Evolutionary conservation across 2,888 invertebrate genomes (phyloP), one percentile per base, ranked within the genome.

Genomic region (Drosophila maculinotata): DNA sequence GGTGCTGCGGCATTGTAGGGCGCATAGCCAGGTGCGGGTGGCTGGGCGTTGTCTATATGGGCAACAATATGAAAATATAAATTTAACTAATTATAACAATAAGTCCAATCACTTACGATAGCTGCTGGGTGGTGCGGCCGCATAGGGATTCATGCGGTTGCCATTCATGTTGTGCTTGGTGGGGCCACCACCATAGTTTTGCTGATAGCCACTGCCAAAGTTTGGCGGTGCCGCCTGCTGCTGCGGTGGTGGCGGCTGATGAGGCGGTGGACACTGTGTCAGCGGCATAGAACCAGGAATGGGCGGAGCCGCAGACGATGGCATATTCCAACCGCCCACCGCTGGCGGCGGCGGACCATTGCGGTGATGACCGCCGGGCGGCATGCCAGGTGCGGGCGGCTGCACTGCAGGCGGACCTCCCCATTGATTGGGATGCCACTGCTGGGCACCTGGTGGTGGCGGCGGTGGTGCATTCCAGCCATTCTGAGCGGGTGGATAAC

Each of bases 151-250:
- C 95, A 92, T 96, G 94, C 78, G 96, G 95, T 88, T 95, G 28
- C 79, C 63, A 93, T 94, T 89, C 93, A 94, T 92, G 93, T 94
- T 75, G 23, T 95, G 95, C 69, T 97, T 94, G 91, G 97, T 94
- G 0, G 97, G 96, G 0, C 97, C 97, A 23, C 96, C 97, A 1
- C 95, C 93, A 89, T 95, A 97, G 60, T 94, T 94, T 89, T 97
- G 97, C 79, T 97, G 96, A 90, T 97, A 97, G 39, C 95, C 95
- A 62, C 57, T 94, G 93, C 49, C 96, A 53, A 90, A 90, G 52
- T 86, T 90, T 1, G 84, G 79, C 2, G 82, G 85, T 1, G 69
- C 63, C 7, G 58, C 71, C 35, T 74, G 78, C 41, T 69, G 75
- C 10, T 56, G 65, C 15, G 74, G 60, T 2, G 70, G 79, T 39